Evolutionary conservation across 1,140 invertebrate genomes (phyloP).

Genomic region (Zaprionus lachaisei): DNA sequence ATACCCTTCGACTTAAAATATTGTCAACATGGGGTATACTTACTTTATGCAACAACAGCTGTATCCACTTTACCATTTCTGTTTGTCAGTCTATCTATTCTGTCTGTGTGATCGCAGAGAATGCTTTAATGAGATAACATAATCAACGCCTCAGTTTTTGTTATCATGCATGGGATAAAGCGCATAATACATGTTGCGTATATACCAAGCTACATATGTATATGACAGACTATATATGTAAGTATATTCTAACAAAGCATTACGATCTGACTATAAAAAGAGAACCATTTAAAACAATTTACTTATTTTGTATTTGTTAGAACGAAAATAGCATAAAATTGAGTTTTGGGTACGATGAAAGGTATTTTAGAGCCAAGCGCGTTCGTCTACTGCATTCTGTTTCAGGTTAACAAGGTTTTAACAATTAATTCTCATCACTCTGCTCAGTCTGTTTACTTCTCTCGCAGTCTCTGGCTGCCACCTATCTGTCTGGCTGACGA

Average conservation of each 20-base stretch:
- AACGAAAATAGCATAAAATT: no score
- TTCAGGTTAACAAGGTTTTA: conserved; percentile 4
- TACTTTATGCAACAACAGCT: background rate
- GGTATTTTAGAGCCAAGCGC: background rate
- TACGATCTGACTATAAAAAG: no score
- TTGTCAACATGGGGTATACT: background rate
- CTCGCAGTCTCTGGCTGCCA: conserved; percentile 8
- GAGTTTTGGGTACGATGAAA: no score
- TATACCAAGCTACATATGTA: no score
- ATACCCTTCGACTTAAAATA: background rate
- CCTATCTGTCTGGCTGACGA: conserved; percentile 16
- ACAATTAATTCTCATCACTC: conserved; percentile 40
- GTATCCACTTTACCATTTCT: background rate
- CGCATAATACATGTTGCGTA: no score
- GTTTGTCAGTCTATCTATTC: background rate
- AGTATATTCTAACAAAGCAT: no score
- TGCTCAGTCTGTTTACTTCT: conserved; percentile 16
- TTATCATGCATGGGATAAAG: no score
- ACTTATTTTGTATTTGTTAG: no score
- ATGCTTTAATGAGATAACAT: background rate
- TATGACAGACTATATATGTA: no score
- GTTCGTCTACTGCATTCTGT: background rate
- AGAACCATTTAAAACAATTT: no score
- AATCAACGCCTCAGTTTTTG: background rate
- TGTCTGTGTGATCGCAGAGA: background rate